phyloP scores from a whole-genome alignment of 1,140 invertebrate genomes.

The Nasonia giraulti region DNA sequence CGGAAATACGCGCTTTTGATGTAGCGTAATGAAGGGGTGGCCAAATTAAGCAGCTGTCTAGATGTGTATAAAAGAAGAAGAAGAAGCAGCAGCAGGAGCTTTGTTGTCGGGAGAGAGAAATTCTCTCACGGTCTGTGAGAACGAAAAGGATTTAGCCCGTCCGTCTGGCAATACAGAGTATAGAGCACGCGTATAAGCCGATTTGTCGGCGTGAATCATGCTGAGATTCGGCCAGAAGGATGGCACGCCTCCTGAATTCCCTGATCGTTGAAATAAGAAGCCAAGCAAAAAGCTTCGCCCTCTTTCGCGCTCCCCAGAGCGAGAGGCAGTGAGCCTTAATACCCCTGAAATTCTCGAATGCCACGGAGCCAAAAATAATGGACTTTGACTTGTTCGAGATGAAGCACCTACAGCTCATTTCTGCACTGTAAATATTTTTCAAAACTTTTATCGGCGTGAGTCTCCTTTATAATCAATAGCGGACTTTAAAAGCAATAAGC shows the following conservation, averaged over 20 bases:
- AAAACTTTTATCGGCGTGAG: no score
- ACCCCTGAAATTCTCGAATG: conserved; percentile 5
- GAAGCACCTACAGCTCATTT: not conserved
- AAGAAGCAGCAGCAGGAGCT: no score
- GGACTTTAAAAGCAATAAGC: no score
- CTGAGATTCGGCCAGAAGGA: conserved; percentile 31
- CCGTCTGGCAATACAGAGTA: not conserved
- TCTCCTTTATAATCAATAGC: no score
- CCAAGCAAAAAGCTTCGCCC: conserved; percentile 26
- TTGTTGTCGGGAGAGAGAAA: not conserved
- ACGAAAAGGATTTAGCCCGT: conserved; percentile 16
- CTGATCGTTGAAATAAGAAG: conserved; percentile 26
- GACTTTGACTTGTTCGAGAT: not conserved
- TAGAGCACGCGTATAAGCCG: conserved; percentile 33
- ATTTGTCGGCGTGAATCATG: conserved; percentile 41
- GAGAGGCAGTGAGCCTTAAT: conserved; percentile 3
- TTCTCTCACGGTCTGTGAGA: conserved; percentile 20
- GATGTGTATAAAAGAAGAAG: not conserved
- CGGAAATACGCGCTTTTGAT: conserved; percentile 12
- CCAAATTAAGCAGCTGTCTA: conserved; percentile 20
- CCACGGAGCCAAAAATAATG: not conserved
- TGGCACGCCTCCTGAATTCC: conserved; percentile 13
- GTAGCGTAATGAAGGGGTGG: conserved; percentile 19
- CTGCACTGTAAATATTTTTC: not conserved
- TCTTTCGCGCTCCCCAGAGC: not conserved